Conservation (phyloP, 2,113 vertebrate genomes). For the Poicephalus gulielmi region DNA sequence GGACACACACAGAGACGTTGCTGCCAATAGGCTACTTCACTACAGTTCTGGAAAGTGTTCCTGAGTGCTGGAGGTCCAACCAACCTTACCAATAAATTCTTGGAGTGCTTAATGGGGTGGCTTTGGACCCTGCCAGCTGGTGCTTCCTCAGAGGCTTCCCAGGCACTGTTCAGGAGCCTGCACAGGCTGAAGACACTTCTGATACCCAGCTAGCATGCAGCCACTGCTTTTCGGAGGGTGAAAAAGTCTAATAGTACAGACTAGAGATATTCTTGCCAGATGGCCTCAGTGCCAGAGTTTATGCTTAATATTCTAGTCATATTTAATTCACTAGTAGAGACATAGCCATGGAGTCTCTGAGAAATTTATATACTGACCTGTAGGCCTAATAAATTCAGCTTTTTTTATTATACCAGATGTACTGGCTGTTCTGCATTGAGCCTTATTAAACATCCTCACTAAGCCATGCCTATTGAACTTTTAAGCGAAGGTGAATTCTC, state of each 20-base stretch:
- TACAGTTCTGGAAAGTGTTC: neutral
- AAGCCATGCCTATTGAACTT: neutral
- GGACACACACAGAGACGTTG: neutral
- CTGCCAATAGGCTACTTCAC: neutral
- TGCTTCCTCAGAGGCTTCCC: neutral
- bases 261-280: neutral
- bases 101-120: fast-evolving
- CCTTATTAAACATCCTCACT: neutral
- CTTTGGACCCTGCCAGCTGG: neutral
- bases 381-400: neutral
- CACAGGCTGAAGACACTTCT: neutral
- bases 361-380: conserved; percentile 17
- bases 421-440: neutral
- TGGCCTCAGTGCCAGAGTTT: neutral
- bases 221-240: neutral
- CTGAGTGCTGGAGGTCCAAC: neutral
- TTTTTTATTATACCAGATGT: neutral
- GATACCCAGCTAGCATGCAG: neutral
- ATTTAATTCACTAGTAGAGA: neutral
- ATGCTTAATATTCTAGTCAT: conserved; percentile 22
- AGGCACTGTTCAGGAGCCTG: neutral
- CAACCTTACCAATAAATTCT: neutral
- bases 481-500: neutral
- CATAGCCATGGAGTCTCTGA: neutral
- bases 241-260: neutral